Base-by-base conservation (phyloP, 2,797 vertebrate species). In the Heterohyrax brucei region DNA sequence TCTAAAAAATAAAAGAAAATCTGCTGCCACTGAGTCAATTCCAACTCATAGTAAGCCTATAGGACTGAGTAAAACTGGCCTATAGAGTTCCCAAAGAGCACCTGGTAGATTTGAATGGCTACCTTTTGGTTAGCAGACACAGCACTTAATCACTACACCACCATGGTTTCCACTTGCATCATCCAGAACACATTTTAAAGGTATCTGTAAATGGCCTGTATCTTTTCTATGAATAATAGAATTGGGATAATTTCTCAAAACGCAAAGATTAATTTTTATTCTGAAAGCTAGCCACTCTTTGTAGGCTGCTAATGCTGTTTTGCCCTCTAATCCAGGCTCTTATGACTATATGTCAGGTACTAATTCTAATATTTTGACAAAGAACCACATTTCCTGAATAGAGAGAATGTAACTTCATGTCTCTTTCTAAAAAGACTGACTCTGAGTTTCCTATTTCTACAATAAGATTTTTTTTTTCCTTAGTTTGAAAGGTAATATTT, bases 281-380 rank as follows among this genome's bases (percentile, higher is more conserved):
- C 70, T 33, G 39, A 94, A 95, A 22, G 59, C 78, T 94, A 84
- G 13, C 0, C 5, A 70, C 44, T 64, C 33, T 84, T 93, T 62
- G 50, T 80, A 46, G 2, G 10, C 48, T 95, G 39, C 77, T 87
- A 73, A 84, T 89, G 75, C 24, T 5, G 89, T 96, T 78, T 91
- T 89, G 53, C 76, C 94, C 73, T 44, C 91, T 92, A 90, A 93
- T 82, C 68, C n/a, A 89, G 26, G 26, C 46, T 87, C 91, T 84
- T 78, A 81, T 82, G 44, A 82, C 12, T 87, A 12, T 76, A 96
- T 93, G 89, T 95, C 89, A 94, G 75, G 2, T 93, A 93, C 21
- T 61, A 72, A 82, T 82, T 96, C 66, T 95, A 96, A 79, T 93
- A 94, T 94, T 96, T 91, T 95, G 73, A 96, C 91, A 90, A 61